Conservation (phyloP, 2,113 vertebrate genomes). For the Eclectus roratus region DNA sequence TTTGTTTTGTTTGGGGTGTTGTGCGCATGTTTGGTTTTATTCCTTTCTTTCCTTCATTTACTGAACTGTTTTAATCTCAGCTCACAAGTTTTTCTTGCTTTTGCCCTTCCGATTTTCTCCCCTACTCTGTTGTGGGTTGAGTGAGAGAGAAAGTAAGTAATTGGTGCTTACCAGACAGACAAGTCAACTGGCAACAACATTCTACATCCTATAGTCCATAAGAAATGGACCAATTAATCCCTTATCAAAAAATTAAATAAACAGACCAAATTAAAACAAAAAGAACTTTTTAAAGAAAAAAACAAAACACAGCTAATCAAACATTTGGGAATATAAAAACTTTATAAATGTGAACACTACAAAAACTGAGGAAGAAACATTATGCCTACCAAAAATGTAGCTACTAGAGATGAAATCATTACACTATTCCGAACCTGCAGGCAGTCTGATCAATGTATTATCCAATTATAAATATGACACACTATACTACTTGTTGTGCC, state of each 20-base stretch:
- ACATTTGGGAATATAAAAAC: background rate
- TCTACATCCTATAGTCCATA: background rate
- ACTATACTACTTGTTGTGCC: background rate
- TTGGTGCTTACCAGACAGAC: background rate
- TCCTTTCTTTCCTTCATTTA: background rate
- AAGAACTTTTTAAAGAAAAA: background rate
- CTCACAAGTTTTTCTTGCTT: background rate
- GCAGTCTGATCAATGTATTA: background rate
- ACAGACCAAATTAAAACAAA: background rate
- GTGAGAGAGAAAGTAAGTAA: background rate
- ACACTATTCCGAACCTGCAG: background rate
- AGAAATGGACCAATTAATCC: background rate
- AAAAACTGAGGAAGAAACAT: background rate
- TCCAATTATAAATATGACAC: background rate
- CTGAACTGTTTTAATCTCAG: background rate
- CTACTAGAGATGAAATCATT: background rate
- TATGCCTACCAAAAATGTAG: background rate
- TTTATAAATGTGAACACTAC: background rate
- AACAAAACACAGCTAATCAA: background rate
- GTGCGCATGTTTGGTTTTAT: background rate
- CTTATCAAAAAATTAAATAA: background rate
- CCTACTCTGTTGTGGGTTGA: background rate
- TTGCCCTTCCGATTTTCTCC: background rate
- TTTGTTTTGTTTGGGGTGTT: rapidly evolving
- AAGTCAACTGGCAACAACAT: background rate